Base-by-base conservation (phyloP, 2,888 invertebrate species). In the Penaeus monodon region DNA sequence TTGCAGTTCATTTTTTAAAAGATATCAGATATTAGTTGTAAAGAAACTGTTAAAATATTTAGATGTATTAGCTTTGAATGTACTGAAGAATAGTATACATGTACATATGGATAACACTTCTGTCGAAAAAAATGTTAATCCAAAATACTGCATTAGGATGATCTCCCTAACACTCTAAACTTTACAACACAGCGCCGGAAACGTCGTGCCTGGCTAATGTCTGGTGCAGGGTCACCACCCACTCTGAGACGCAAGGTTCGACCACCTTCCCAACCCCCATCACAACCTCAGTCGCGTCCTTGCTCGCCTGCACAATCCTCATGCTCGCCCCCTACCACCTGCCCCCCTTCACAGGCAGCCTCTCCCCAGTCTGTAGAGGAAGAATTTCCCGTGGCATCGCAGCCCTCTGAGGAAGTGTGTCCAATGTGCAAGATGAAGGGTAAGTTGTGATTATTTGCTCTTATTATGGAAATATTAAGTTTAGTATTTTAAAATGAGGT, bases 151-250 rank as follows among this genome's bases (percentile, higher is more conserved):
- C 10, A 44, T 57, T 57, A 14, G 4, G 2, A 57, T 20, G 17
- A 57, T 57, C 17, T 20, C 14, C 57, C 57, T 57, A 57, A 57
- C 17, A 0, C 3, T 17, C 57, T 20, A 10, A 1, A 44, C 17
- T 57, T 4, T 4, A 14, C 49, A 57, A 57, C 68, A 66, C 82
- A 86, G 86, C 81, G 86, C 24, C 80, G 88, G 24, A 88, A 88
- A 64, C 81, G 86, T n/a, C 78, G 88, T 38, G 86, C 86, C n/a
- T 88, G 88, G 88, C 83, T 88, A 10, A 80, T 78, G 8, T 84
- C 86, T 22, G 86, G 88, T n/a, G 86, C 88, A 7, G 86, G 88
- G n/a, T 88, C 88, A 7, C 88, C 88, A 14, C 88, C 88, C 10
- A 86, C 76, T n/a, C 83, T 88, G 44, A 64, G 88, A 29, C 86